Conservation (phyloP, 1,140 invertebrate species). For the Drosophila orena region DNA sequence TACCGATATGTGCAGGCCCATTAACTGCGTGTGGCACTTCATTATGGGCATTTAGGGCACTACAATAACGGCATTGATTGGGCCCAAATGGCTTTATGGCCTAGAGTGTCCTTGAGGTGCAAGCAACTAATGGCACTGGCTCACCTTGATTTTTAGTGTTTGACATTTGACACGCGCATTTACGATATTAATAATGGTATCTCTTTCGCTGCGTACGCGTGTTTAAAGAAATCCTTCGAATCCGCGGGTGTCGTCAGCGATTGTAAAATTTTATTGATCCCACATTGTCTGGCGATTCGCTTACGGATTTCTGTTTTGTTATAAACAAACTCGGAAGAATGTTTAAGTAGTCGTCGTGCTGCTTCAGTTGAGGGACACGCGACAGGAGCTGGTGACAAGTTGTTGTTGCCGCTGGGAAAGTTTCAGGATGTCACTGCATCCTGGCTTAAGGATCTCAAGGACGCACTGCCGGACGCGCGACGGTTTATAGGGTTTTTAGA, state of each 20-base stretch:
- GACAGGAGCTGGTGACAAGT: conserved; percentile 83
- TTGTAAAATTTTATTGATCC: conserved; percentile 78
- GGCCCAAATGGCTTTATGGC: conserved; percentile 57
- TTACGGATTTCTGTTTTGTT: conserved; percentile 48
- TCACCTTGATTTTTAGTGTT: conserved; percentile 77
- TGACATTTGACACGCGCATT: conserved; percentile 80
- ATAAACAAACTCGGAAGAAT: conserved; percentile 24
- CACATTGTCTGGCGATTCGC: conserved; percentile 57
- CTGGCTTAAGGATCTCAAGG: conserved; percentile 43
- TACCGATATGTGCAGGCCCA: conserved; percentile 32
- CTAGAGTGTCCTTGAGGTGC: conserved; percentile 50
- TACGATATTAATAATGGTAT: conserved; percentile 76
- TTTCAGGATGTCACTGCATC: conserved; percentile 7
- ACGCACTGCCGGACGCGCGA: conserved; percentile 23
- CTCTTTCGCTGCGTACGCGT: conserved; percentile 46
- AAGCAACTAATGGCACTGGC: conserved; percentile 46
- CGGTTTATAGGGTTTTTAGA: not conserved
- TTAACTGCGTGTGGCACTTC: conserved; percentile 84
- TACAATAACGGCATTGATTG: conserved; percentile 70
- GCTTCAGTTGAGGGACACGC: conserved; percentile 80
- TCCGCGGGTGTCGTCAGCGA: conserved; percentile 64
- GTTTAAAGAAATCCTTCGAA: conserved; percentile 43
- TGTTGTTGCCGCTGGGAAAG: conserved; percentile 37
- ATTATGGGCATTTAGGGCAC: conserved; percentile 75
- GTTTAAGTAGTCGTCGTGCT: conserved; percentile 80